Percentiles rank a stretch among this genome's conserved stretches.
Evolutionary conservation across 2,113 vertebrate species (phyloP).

Genomic region (Synodontis membranacea): DNA sequence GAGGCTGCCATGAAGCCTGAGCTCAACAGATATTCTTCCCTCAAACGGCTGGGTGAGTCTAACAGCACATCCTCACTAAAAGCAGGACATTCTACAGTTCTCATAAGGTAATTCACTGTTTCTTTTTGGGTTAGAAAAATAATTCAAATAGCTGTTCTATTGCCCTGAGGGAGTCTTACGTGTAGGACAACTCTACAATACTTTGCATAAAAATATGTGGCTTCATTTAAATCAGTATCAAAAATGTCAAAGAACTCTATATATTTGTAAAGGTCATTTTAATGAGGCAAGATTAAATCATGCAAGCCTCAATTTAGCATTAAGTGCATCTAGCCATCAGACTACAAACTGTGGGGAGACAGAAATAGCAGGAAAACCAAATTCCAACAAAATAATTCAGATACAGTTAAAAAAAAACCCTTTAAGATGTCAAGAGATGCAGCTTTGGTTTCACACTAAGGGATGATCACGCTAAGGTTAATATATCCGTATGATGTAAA

Average conservation of each 20-base stretch:
- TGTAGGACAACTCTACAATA: background rate
- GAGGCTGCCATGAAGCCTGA: slow-evolving; percentile 87
- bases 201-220: background rate
- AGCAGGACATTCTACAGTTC: background rate
- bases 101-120: background rate
- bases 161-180: background rate
- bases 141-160: background rate
- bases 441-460: background rate
- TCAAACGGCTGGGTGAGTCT: slow-evolving; percentile 87
- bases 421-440: background rate
- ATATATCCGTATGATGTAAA: background rate
- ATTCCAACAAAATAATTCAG: slow-evolving; percentile 17
- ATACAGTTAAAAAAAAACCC: slow-evolving; percentile 12
- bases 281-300: slow-evolving; percentile 30
- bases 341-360: slow-evolving; percentile 18
- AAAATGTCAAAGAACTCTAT: background rate
- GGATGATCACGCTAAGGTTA: background rate
- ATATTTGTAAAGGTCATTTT: slow-evolving; percentile 33
- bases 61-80: background rate
- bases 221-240: slow-evolving; percentile 17
- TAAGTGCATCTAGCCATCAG: slow-evolving; percentile 7
- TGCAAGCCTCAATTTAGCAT: slow-evolving; percentile 11
- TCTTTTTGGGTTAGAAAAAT: background rate
- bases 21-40: slow-evolving; percentile 88
- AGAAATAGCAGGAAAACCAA: background rate